phyloP scores from a whole-genome alignment of 2,113 vertebrate genomes.

The Sus scrofa region T2T-Sscrofa CM000818.6:112491501-112492000 shows the following conservation, averaged over 20 bases:
- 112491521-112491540: background rate
- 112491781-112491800: background rate
- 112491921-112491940: constrained; percentile 29
- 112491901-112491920: constrained; percentile 13
- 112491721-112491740: background rate
- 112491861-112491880: background rate
- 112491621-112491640: background rate
- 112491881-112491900: background rate
- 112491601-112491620: background rate
- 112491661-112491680: background rate
- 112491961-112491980: constrained; percentile 2
- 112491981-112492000: constrained; percentile 45
- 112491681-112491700: background rate
- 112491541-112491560: background rate
- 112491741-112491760: constrained; percentile 5
- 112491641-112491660: background rate
- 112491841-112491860: constrained; percentile 13
- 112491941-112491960: constrained; percentile 49
- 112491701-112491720: background rate
- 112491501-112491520: background rate
- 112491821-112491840: background rate
- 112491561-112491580: constrained; percentile 27
- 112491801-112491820: constrained; percentile 43
- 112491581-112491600: background rate
- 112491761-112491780: background rate